Evolutionary conservation across 2,113 vertebrate genomes (phyloP).

Genomic region (Diphyllodes magnificus): DNA sequence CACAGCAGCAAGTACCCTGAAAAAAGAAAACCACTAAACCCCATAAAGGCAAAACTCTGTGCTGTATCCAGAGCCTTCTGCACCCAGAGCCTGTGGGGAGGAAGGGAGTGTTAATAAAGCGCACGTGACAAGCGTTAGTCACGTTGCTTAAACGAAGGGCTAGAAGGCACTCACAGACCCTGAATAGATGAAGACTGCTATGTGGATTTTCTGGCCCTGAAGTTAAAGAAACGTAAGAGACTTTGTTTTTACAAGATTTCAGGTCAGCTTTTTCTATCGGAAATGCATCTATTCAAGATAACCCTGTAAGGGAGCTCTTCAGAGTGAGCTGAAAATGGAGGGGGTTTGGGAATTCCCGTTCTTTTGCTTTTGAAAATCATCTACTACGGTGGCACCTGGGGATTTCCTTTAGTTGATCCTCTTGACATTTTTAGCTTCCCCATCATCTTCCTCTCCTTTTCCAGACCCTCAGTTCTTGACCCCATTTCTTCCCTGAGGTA

Average conservation of each 20-base stretch:
- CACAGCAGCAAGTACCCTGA: neutral
- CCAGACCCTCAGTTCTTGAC: neutral
- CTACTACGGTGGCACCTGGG: neutral
- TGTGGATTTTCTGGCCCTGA: constrained; percentile 2
- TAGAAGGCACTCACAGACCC: neutral
- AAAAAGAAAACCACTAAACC: neutral
- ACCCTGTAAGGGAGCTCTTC: neutral
- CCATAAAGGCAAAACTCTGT: neutral
- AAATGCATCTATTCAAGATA: neutral
- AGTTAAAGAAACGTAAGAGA: neutral
- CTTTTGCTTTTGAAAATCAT: neutral
- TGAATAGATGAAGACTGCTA: neutral
- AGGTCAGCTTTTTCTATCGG: constrained; percentile 2
- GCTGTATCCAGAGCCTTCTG: neutral
- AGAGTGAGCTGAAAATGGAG: neutral
- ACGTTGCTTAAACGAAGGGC: neutral
- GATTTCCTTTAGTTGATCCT: neutral
- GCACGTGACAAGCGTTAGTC: neutral
- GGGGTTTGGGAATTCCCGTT: neutral
- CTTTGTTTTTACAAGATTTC: constrained; percentile 5
- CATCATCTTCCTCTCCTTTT: neutral
- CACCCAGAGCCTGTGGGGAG: neutral
- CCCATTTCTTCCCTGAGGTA: neutral
- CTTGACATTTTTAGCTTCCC: neutral
- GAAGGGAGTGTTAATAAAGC: neutral